These are phyloP conservation scores for Andrena cerasifolii DNA, from an alignment of 1,140 invertebrate genomes.

Conservation along the genomic window DNA sequence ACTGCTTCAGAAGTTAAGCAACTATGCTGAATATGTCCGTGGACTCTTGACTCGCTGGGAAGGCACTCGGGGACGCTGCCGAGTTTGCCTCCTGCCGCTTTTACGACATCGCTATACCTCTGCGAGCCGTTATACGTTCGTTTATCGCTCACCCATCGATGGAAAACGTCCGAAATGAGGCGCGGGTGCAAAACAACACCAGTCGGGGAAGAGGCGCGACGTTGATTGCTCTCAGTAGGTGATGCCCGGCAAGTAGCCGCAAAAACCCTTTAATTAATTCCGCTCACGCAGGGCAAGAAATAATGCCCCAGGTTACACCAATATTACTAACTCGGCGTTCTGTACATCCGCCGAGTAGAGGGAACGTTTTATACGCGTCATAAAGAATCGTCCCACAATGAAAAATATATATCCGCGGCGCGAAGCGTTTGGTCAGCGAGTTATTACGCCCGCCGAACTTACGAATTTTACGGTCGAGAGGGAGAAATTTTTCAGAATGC, in stretches of 20 bases:
- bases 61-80: too few species aligned
- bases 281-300: constrained; percentile 64
- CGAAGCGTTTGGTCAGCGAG: constrained; percentile 17
- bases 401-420: background rate
- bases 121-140: background rate
- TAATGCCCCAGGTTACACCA: constrained; percentile 56
- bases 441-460: constrained; percentile 15
- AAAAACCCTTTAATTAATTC: constrained; percentile 76
- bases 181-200: constrained; percentile 68
- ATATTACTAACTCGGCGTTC: constrained; percentile 63
- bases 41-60: too few species aligned
- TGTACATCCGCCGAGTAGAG: constrained; percentile 10
- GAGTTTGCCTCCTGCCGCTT: too few species aligned
- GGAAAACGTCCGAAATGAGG: constrained; percentile 44
- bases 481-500: constrained; percentile 5
- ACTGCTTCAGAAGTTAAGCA: too few species aligned
- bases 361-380: constrained; percentile 8
- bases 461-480: constrained; percentile 9
- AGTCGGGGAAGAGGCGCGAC: constrained; percentile 64
- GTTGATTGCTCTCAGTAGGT: constrained; percentile 65
- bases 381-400: constrained; percentile 21
- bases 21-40: too few species aligned
- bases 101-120: background rate
- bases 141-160: constrained; percentile 24
- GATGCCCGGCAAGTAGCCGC: constrained; percentile 47